phyloP scores from a whole-genome alignment of 2,797 vertebrate species.

The Gambusia yucatana region DNA sequence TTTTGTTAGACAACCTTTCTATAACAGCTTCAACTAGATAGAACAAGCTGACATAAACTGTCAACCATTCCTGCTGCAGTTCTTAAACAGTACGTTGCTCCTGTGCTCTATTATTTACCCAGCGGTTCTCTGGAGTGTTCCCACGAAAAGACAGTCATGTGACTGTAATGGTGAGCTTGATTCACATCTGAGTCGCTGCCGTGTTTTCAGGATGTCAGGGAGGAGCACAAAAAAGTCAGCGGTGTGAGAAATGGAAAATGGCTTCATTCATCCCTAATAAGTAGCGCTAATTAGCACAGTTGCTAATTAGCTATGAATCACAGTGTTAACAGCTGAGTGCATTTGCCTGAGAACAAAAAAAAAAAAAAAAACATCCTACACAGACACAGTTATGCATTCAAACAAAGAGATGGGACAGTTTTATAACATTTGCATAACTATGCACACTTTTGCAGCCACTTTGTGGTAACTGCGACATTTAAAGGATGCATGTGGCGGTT shows the following conservation, averaged over 20 bases:
- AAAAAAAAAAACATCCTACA: conserved; percentile 15
- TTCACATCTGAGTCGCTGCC: conserved; percentile 27
- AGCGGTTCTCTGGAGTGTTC: conserved; percentile 2
- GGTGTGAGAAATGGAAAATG: conserved; percentile 47
- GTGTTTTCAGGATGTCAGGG: conserved; percentile 37
- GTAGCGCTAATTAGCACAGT: conserved; percentile 76
- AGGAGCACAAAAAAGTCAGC: conserved; percentile 25
- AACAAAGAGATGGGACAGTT: conserved; percentile 30
- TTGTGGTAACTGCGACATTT: conserved; percentile 49
- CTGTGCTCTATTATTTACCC: conserved; percentile 8
- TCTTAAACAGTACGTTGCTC: background rate
- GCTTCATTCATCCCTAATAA: conserved; percentile 70
- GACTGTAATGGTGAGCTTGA: conserved; percentile 26
- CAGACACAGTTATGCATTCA: conserved; percentile 2
- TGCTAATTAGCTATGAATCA: conserved; percentile 83
- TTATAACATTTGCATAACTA: conserved; percentile 47
- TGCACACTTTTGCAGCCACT: conserved; percentile 18
- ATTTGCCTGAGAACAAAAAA: conserved; percentile 56
- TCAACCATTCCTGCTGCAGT: conserved; percentile 21
- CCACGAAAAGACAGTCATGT: conserved; percentile 44
- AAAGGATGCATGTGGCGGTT: conserved; percentile 46
- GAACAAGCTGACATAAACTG: too few species aligned
- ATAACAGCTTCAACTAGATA: background rate
- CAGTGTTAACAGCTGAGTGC: conserved; percentile 72
- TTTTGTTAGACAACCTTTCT: background rate